Evolutionary conservation across 1,140 invertebrate species (phyloP), one percentile per base, ranked within the genome.

Genomic region (Panagrolaimus sp.): DNA sequence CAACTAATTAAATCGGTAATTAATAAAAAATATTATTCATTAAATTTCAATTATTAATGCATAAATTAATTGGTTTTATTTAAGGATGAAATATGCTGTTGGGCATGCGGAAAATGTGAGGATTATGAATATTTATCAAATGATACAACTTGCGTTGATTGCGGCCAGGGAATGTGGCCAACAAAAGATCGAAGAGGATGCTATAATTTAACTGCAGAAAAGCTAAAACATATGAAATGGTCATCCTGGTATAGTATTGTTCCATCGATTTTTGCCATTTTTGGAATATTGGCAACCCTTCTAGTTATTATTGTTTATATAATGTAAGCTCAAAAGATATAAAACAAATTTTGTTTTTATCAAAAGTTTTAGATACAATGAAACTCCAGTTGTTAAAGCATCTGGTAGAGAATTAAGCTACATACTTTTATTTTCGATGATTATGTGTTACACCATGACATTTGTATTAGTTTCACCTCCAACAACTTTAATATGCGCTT

Each of bases 381-480:
- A 90, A 73, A 93, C 91, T 0, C 90, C 91, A 6, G 87, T 93
- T 0, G 86, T 92, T 1, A 89, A 90, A 79, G 91, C 91, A 0
- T 90, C 90, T 0, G 90, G 90, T 1, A 83, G 91, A 63, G 91
- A 93, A 78, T 84, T 93, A 0, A 91, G 89, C 76, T 90, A 91
- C 79, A 88, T 90, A 43, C 87, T 91, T 17, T 83, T 91, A 2
- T 76, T 84, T 38, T 88, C 88, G 43, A 86, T 89, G 68, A 80
- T 88, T 17, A 81, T 86, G 10, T 89, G 88, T 75, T 89, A 89
- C 75, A 80, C 84, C 10, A 88, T 88, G 85, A 87, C 88, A 47
- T 89, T 89, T 76, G 81, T 89, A 10, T 87, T 89, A 62, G 79
- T 89, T 26, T 85, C 88, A 47, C 85, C 85, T 64, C 90, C 90